Conservation (phyloP, 1,140 invertebrate genomes). For the Drosophila pectinifera region DNA sequence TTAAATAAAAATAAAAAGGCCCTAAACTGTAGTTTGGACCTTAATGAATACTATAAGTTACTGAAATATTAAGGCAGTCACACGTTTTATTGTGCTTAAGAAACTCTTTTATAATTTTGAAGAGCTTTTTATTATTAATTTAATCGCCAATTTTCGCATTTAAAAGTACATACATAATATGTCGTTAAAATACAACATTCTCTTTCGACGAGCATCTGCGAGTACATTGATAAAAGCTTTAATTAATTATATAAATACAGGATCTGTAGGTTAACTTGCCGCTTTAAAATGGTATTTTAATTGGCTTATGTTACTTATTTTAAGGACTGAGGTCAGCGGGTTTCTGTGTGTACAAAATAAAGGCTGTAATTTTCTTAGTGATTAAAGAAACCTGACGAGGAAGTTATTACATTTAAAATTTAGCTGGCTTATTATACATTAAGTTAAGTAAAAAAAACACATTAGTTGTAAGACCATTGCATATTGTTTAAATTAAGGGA, state of each 20-base stretch:
- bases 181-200: background rate
- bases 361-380: constrained; percentile 8
- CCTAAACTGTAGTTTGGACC: too few species aligned
- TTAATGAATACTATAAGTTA: too few species aligned
- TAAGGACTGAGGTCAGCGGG: constrained; percentile 27
- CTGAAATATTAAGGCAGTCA: too few species aligned
- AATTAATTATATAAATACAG: constrained; percentile 39
- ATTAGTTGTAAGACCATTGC: too few species aligned
- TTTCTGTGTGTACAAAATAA: constrained; percentile 10
- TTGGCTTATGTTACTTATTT: constrained; percentile 39
- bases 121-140: background rate
- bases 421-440: background rate
- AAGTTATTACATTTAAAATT: constrained; percentile 1
- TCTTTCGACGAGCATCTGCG: constrained; percentile 3
- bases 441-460: background rate
- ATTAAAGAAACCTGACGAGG: background rate
- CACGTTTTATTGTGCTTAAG: too few species aligned
- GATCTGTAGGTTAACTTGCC: constrained; percentile 27
- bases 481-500: too few species aligned
- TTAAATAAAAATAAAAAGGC: too few species aligned
- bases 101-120: too few species aligned
- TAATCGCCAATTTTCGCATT: background rate
- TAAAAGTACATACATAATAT: background rate
- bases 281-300: constrained; percentile 36
- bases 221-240: constrained; percentile 9